phyloP scores from a whole-genome alignment of 2,888 invertebrate species.

The Cheilosia soror region DNA sequence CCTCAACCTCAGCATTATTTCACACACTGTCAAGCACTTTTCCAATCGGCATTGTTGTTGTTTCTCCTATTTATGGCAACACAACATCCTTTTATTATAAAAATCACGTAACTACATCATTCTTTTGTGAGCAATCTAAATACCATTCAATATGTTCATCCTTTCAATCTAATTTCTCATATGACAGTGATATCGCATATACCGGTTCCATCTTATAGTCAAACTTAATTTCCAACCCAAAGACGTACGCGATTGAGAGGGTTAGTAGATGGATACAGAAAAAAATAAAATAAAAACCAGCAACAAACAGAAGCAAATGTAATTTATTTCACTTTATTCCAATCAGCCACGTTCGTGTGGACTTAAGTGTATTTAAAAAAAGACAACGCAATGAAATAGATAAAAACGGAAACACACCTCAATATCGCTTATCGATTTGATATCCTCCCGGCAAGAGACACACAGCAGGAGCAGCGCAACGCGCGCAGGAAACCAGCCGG shows the following conservation, averaged over 20 bases:
- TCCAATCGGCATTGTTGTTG: slow-evolving; percentile 13
- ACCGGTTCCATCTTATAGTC: slow-evolving; percentile 25
- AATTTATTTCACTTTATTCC: slow-evolving; percentile 67
- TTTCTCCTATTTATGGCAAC: not conserved
- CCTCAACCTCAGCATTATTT: slow-evolving; percentile 40
- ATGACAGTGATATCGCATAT: slow-evolving; percentile 46
- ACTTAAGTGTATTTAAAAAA: slow-evolving; percentile 59
- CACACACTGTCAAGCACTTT: slow-evolving; percentile 23
- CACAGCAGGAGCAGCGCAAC: slow-evolving; percentile 18
- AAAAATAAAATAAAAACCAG: slow-evolving; percentile 7
- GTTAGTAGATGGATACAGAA: not conserved
- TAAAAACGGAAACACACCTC: slow-evolving; percentile 70
- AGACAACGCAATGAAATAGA: slow-evolving; percentile 26
- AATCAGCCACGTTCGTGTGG: slow-evolving; percentile 51
- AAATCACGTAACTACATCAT: slow-evolving; percentile 62
- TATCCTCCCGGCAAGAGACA: slow-evolving; percentile 9
- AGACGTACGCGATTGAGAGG: not conserved
- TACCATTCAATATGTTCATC: slow-evolving; percentile 60
- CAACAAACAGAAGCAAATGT: slow-evolving; percentile 39
- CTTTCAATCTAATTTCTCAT: slow-evolving; percentile 51
- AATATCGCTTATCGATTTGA: slow-evolving; percentile 61
- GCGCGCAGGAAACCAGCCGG: slow-evolving; percentile 14
- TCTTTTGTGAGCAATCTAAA: slow-evolving; percentile 55
- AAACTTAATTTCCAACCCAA: slow-evolving; percentile 31
- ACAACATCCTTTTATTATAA: slow-evolving; percentile 32